Conservation (phyloP, 2,888 invertebrate genomes). For the Allophyes oxyacanthae region DNA sequence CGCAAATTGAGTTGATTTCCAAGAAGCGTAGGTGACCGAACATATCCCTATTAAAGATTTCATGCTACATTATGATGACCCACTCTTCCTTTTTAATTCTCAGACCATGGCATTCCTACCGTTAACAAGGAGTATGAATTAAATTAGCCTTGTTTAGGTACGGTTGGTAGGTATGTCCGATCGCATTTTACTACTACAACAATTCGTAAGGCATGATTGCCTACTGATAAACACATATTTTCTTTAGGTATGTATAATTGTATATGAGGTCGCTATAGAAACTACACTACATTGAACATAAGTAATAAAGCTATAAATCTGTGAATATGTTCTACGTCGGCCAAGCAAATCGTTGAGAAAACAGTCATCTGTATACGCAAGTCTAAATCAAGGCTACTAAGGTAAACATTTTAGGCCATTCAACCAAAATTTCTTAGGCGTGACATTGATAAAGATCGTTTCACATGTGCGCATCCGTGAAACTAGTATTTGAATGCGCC, state of each 20-base stretch:
- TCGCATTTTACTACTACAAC: constrained; percentile 11
- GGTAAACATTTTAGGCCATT: constrained; percentile 56
- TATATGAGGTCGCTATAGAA: not conserved
- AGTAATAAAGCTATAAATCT: not conserved
- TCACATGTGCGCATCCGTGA: constrained; percentile 80
- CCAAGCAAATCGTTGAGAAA: not conserved
- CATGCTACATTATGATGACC: constrained; percentile 4
- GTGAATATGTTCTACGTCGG: too few relatives aligned
- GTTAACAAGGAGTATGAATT: constrained; percentile 14
- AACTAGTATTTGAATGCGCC: constrained; percentile 64
- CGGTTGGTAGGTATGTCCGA: constrained; percentile 8
- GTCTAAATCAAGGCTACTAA: not conserved
- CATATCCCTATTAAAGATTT: constrained; percentile 31
- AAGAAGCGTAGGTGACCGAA: constrained; percentile 27
- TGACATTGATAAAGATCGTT: constrained; percentile 83
- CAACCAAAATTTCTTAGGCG: constrained; percentile 74
- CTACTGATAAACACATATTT: constrained; percentile 9
- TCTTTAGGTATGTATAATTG: constrained; percentile 4
- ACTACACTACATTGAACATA: not conserved
- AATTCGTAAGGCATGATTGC: constrained; percentile 26
- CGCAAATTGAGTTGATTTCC: constrained; percentile 26
- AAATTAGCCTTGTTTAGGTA: constrained; percentile 8
- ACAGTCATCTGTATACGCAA: not conserved
- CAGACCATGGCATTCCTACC: not conserved
- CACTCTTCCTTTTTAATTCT: constrained; percentile 27